These are phyloP conservation scores for Aplysina aerophoba DNA, from an alignment of 37 sponge, comb jelly and placozoan genomes.

Conservation along the genomic window DNA sequence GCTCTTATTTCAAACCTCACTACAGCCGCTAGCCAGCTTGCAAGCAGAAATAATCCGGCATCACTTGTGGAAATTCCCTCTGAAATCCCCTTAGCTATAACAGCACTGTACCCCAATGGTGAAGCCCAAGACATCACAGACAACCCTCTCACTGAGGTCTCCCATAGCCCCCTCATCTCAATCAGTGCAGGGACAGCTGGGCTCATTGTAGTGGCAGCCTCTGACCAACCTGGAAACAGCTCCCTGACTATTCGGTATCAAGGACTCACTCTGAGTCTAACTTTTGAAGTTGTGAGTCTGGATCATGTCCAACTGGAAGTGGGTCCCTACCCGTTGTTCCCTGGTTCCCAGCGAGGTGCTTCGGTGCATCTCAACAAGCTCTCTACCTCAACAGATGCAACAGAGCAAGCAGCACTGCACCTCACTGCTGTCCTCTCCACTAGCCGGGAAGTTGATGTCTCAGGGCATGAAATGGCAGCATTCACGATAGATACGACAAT, in stretches of 20 bases:
- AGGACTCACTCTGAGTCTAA: constrained; percentile 1
- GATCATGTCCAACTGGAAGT: constrained; percentile 7
- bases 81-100: neutral
- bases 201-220: constrained; percentile 1
- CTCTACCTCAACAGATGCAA: constrained; percentile 30
- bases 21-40: constrained; percentile 4
- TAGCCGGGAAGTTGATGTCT: constrained; percentile 19
- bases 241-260: neutral
- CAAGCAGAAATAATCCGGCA: constrained; percentile 22
- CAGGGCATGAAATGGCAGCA: neutral
- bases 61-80: constrained; percentile 31
- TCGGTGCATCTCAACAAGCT: constrained; percentile 15
- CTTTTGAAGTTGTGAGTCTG: constrained; percentile 40
- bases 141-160: neutral
- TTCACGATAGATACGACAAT: neutral
- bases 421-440: constrained; percentile 33
- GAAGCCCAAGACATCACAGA: constrained; percentile 36
- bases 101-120: constrained; percentile 32
- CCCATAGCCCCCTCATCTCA: neutral
- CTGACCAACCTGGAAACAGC: neutral
- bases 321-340: constrained; percentile 50
- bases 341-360: constrained; percentile 12
- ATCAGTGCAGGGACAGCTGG: neutral
- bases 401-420: constrained; percentile 39
- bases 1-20: neutral